Percentiles rank a stretch among this genome's conserved stretches.
These are phyloP conservation scores for Metacarcinus magister DNA, from an alignment of 2,888 invertebrate species.

Conservation along the genomic window DNA sequence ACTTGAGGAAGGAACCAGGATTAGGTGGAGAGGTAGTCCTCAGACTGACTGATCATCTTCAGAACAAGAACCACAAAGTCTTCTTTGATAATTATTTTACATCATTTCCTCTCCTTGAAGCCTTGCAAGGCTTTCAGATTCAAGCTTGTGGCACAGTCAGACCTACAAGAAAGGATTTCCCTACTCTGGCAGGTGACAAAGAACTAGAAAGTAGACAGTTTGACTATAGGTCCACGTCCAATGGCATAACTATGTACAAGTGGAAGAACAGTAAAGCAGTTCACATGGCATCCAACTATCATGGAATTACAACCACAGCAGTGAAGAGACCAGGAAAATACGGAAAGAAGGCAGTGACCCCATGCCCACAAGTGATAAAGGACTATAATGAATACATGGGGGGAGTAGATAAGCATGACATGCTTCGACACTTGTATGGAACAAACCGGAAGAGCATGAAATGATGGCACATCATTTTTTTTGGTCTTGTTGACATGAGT, in stretches of 20 bases:
- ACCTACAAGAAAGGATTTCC: slow-evolving; percentile 82
- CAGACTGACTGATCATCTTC: slow-evolving; percentile 82
- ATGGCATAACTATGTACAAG: slow-evolving; percentile 83
- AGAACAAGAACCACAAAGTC: slow-evolving; percentile 83
- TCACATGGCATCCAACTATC: slow-evolving; percentile 83
- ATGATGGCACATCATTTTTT: slow-evolving; percentile 84
- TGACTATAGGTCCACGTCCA: slow-evolving; percentile 83
- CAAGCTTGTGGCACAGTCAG: slow-evolving; percentile 83
- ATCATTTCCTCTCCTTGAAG: slow-evolving; percentile 32
- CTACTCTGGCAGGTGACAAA: slow-evolving; percentile 82
- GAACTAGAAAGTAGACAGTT: slow-evolving; percentile 83
- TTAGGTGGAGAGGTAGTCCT: slow-evolving; percentile 80
- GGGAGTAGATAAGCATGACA: slow-evolving; percentile 84
- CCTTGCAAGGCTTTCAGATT: slow-evolving; percentile 81
- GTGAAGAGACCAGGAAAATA: slow-evolving; percentile 82
- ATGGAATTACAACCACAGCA: slow-evolving; percentile 82
- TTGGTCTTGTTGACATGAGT: slow-evolving; percentile 83
- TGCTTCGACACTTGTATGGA: slow-evolving; percentile 83
- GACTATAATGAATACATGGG: slow-evolving; percentile 84
- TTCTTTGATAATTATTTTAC: slow-evolving; percentile 84
- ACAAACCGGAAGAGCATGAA: slow-evolving; percentile 83
- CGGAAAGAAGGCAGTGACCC: slow-evolving; percentile 82
- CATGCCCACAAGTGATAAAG: slow-evolving; percentile 83
- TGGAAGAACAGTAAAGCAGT: slow-evolving; percentile 83
- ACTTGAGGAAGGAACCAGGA: slow-evolving; percentile 83